Conservation (phyloP, 2,888 invertebrate species). For the Athalia cordata region DNA sequence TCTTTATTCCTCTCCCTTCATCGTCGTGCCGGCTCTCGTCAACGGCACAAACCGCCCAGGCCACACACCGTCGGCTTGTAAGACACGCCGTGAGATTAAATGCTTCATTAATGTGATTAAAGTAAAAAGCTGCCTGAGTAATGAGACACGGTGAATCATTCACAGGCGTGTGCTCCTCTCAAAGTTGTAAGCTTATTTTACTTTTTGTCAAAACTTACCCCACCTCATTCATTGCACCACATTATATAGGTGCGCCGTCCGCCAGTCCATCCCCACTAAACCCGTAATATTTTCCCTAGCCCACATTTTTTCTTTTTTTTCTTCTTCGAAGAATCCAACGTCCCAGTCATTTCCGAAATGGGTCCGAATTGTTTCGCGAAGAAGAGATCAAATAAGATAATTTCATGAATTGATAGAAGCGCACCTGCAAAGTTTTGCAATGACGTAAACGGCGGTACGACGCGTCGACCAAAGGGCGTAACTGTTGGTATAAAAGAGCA, state of each 20-base stretch:
- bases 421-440: too few species aligned
- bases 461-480: too few species aligned
- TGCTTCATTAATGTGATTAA: conserved; percentile 74
- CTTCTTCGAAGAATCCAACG: too few species aligned
- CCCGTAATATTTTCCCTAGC: too few species aligned
- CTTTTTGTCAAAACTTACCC: neutral
- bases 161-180: conserved; percentile 47
- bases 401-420: too few species aligned
- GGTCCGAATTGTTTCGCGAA: too few species aligned
- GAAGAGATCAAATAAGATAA: too few species aligned
- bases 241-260: neutral
- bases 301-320: too few species aligned
- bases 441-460: too few species aligned
- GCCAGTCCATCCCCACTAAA: too few species aligned
- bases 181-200: neutral
- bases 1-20: neutral
- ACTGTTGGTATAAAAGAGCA: too few species aligned
- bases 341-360: too few species aligned
- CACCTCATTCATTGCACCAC: neutral
- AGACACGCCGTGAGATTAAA: conserved; percentile 73
- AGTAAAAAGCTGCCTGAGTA: conserved; percentile 73
- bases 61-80: conserved; percentile 72
- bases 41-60: conserved; percentile 64
- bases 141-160: conserved; percentile 71
- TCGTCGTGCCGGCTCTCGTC: conserved; percentile 57